These are phyloP conservation scores for Gymnothorax reevesii DNA, from an alignment of 2,797 vertebrate species.

Conservation along the genomic window DNA sequence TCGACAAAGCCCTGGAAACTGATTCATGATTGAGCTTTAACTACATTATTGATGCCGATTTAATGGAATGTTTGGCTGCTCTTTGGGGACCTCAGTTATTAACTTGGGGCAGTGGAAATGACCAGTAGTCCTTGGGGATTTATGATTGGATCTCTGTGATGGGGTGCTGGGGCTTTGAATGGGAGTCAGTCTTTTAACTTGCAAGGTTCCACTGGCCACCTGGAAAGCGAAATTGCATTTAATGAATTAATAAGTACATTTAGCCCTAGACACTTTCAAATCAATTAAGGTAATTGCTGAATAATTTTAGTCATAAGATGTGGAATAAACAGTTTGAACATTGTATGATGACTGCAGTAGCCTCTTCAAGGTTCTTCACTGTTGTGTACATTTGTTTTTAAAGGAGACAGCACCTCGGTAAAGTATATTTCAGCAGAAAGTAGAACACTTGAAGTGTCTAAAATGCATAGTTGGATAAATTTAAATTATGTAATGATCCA, in stretches of 20 bases:
- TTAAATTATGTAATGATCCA: too few relatives aligned
- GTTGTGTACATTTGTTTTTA: background rate
- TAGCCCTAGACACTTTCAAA: background rate
- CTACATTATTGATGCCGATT: slow-evolving; percentile 62
- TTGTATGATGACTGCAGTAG: background rate
- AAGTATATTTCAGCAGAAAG: too few relatives aligned
- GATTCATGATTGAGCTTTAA: slow-evolving; percentile 63
- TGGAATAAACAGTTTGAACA: background rate
- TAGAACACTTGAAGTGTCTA: too few relatives aligned
- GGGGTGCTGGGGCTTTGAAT: slow-evolving; percentile 34
- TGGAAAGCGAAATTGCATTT: too few relatives aligned
- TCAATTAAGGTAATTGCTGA: background rate
- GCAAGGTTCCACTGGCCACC: too few relatives aligned
- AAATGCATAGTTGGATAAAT: too few relatives aligned
- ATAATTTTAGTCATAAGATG: background rate
- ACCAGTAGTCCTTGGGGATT: background rate
- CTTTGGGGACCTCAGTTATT: slow-evolving; percentile 25
- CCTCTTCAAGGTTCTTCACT: background rate
- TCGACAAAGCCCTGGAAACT: slow-evolving; percentile 36
- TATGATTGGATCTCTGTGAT: background rate
- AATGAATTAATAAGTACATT: slow-evolving; percentile 5
- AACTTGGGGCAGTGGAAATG: background rate
- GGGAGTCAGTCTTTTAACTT: background rate
- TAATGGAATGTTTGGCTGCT: slow-evolving; percentile 50
- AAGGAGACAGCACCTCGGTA: too few relatives aligned